A percentile compares a stretch with the other conserved stretches of the same genome.
phyloP scores from a whole-genome alignment of 2,888 invertebrate genomes.

The Belgica antarctica region DNA sequence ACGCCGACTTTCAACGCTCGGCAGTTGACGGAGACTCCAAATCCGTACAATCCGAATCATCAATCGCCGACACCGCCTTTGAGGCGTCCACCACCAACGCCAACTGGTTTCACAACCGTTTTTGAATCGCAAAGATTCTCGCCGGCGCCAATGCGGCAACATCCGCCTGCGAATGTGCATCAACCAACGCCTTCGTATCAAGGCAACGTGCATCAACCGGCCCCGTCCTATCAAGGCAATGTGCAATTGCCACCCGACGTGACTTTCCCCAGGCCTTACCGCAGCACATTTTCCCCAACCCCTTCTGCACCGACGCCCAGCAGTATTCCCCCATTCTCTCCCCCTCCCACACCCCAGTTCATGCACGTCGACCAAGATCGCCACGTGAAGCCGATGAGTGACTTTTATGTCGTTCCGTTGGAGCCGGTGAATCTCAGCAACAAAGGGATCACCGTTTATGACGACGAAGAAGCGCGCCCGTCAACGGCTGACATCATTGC shows the following conservation, averaged over 20 bases:
- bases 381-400: conserved; percentile 58
- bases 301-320: conserved; percentile 48
- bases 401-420: conserved; percentile 72
- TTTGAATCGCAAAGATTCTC: conserved; percentile 41
- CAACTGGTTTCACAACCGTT: conserved; percentile 33
- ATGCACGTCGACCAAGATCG: conserved; percentile 53
- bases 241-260: conserved; percentile 52
- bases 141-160: neutral
- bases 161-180: conserved; percentile 53
- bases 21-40: neutral
- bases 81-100: conserved; percentile 4
- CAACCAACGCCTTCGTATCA: conserved; percentile 50
- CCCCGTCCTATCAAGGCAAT: conserved; percentile 49
- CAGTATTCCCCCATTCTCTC: conserved; percentile 60
- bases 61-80: conserved; percentile 9
- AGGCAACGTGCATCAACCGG: conserved; percentile 50
- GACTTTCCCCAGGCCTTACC: conserved; percentile 52
- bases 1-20: conserved; percentile 40
- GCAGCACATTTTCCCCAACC: conserved; percentile 45
- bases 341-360: conserved; percentile 59
- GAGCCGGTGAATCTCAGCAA: conserved; percentile 66
- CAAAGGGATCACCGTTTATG: conserved; percentile 61
- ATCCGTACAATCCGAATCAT: conserved; percentile 27
- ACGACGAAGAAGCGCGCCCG: conserved; percentile 74
- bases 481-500: conserved; percentile 91